These are phyloP conservation scores for Platygyra sinensis DNA, from an alignment of 64 coral and sea anemone species.

Conservation along the genomic window DNA sequence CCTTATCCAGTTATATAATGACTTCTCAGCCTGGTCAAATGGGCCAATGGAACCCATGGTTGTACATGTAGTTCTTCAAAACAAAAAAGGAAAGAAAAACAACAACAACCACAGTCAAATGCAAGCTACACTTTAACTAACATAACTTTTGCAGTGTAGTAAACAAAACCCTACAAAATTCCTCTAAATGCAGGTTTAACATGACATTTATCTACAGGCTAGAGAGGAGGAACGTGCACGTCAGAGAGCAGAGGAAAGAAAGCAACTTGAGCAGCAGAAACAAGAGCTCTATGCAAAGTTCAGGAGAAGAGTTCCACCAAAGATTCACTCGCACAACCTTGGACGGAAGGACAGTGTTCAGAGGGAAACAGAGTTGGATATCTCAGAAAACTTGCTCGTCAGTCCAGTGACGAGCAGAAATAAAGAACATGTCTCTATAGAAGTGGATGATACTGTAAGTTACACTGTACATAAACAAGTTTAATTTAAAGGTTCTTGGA, in stretches of 20 bases:
- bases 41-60: too few relatives aligned
- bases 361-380: conserved; percentile 15
- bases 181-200: too few relatives aligned
- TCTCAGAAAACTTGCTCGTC: conserved; percentile 20
- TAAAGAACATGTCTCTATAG: not conserved
- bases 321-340: not conserved
- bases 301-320: not conserved
- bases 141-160: too few relatives aligned
- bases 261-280: conserved; percentile 55
- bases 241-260: conserved; percentile 35
- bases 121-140: too few relatives aligned
- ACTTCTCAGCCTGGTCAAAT: too few relatives aligned
- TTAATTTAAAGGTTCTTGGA: not conserved
- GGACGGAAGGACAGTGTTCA: conserved; percentile 32
- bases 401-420: conserved; percentile 30
- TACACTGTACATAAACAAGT: too few relatives aligned
- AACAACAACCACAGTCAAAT: too few relatives aligned
- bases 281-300: conserved; percentile 41
- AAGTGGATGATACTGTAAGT: not conserved
- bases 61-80: too few relatives aligned
- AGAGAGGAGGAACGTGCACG: conserved; percentile 47
- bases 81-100: too few relatives aligned
- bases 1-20: too few relatives aligned
- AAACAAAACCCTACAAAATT: too few relatives aligned
- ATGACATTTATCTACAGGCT: conserved; percentile 1